Evolutionary conservation across 2,797 vertebrate species (phyloP), one percentile per base, ranked within the genome.

Genomic region (Microctenopoma stevenorrisi): DNA sequence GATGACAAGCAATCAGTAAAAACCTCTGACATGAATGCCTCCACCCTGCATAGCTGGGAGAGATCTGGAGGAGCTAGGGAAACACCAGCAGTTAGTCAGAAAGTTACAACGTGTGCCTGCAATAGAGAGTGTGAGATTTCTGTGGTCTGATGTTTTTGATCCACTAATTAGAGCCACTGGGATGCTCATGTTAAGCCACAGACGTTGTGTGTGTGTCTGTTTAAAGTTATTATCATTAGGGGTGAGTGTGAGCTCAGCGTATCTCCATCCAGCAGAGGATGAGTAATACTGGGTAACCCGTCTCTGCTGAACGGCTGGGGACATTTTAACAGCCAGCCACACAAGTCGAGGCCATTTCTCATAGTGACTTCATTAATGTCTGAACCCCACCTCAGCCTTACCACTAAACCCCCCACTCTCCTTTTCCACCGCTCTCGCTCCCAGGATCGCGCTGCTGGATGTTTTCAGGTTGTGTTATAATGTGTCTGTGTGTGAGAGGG

Each of bases 321-420:
- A 84, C 66, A 33, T 76, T 91, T 90, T 89, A 88, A 90, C 78
- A 84, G 75, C 72, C 68, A 86, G 80, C 86, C 89, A 91, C 88
- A 91, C 91, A 92, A 91, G 90, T 88, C 49, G 85, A 86, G 74
- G 84, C 83, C 82, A 79, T 91, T 91, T 85, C 86, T 88, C 85
- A 85, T 76, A 18, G 81, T 75, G 86, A 92, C 90, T 90, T 92
- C 87, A 90, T 90, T 86, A 91, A 91, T 90, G 83, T 83, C 81
- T 50, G 62, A 60, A 68, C 40, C 69, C 59, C 42, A 44, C 67
- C 63, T n/a, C 30, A 22, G 2, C 5, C 70, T 61, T 56, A 69
- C 68, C 71, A 57, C 37, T 14, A 65, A 70, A 62, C 59, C 44
- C 2, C 43, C 44, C 16, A n/a, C 16, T 46, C 7, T 44, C 6